Conservation (phyloP, 2,888 invertebrate species). For the Nomada fabriciana region DNA sequence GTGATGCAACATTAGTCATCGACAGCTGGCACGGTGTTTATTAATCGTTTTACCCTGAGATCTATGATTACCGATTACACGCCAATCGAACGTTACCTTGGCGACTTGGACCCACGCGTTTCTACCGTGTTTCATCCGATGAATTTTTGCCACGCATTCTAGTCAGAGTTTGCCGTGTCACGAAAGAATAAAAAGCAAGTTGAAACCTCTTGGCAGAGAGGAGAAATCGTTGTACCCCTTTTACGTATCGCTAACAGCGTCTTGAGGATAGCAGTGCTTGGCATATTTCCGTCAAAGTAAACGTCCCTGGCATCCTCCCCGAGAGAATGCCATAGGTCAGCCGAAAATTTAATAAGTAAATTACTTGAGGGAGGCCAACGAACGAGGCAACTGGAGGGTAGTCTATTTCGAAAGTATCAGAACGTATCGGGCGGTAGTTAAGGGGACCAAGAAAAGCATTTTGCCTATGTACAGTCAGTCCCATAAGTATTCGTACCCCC, state of each 20-base stretch:
- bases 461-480: background rate
- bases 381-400: constrained; percentile 36
- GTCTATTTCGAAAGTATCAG: constrained; percentile 48
- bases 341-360: constrained; percentile 84
- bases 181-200: background rate
- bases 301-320: constrained; percentile 81
- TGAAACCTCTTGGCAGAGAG: background rate
- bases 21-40: constrained; percentile 10
- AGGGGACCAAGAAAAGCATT: background rate
- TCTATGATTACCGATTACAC: constrained; percentile 40
- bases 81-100: constrained; percentile 29
- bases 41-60: constrained; percentile 19
- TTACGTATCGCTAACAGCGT: constrained; percentile 58
- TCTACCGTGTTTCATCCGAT: background rate
- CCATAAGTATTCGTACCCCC: too few species aligned
- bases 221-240: constrained; percentile 53
- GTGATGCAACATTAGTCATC: constrained; percentile 25
- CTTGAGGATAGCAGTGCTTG: constrained; percentile 73
- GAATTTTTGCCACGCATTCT: constrained; percentile 13
- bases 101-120: background rate
- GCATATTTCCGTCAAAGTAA: constrained; percentile 83
- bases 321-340: constrained; percentile 81
- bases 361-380: constrained; percentile 77
- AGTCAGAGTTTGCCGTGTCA: background rate
- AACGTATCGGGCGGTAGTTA: constrained; percentile 6